Conservation (phyloP, 2,113 vertebrate genomes). For the Brachypteracias leptosomus region DNA sequence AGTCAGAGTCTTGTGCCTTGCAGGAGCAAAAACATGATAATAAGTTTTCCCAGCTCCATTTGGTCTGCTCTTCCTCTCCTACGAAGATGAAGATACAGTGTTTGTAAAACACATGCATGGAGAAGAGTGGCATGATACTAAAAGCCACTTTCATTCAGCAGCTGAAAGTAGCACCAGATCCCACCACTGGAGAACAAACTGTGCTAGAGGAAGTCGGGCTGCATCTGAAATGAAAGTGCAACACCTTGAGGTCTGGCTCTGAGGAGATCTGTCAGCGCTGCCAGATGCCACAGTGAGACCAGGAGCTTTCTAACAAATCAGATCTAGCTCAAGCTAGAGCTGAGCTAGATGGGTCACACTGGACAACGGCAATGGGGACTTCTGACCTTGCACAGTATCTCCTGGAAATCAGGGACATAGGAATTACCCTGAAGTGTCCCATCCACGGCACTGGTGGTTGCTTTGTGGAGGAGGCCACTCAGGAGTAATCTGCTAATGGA, state of each 20-base stretch:
- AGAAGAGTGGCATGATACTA: neutral
- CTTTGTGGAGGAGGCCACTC: neutral
- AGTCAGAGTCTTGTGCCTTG: neutral
- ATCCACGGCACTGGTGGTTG: neutral
- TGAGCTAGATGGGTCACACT: neutral
- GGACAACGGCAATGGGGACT: neutral
- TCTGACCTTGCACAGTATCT: neutral
- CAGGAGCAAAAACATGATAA: neutral
- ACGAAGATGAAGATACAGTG: neutral
- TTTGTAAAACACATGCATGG: neutral
- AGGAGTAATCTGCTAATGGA: neutral
- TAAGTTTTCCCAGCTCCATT: neutral
- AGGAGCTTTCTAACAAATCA: accelerated
- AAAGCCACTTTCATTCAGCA: neutral
- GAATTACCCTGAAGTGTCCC: neutral
- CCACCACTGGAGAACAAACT: neutral
- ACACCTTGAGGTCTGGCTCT: neutral
- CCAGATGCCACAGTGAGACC: neutral
- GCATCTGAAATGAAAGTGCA: neutral
- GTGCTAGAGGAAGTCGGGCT: neutral
- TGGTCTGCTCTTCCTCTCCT: neutral
- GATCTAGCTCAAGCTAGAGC: neutral
- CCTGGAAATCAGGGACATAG: neutral
- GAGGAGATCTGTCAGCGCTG: neutral
- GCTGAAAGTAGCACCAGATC: neutral